phyloP scores from a whole-genome alignment of 2,797 vertebrate genomes.

The Chelmon rostratus region DNA sequence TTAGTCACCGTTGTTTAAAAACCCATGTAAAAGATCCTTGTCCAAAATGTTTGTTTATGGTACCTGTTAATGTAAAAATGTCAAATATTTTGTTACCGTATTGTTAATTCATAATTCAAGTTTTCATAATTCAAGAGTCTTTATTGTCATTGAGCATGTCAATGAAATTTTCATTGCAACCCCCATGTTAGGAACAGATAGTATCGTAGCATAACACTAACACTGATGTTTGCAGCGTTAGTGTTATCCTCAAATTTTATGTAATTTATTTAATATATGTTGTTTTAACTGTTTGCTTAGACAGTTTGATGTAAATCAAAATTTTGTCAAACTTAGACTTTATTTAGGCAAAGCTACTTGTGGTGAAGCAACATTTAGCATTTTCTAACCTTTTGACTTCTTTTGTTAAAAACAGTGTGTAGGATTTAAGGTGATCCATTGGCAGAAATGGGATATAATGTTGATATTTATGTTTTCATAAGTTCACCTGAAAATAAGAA shows the following conservation, averaged over 20 bases:
- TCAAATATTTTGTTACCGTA: neutral
- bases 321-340: neutral
- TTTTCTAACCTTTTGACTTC: neutral
- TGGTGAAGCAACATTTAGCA: neutral
- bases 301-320: neutral
- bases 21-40: neutral
- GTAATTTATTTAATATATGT: neutral
- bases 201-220: too few species aligned
- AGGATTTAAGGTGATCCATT: too few species aligned
- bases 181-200: too few species aligned
- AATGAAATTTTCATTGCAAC: too few species aligned
- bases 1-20: neutral
- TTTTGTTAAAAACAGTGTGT: neutral
- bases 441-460: too few species aligned
- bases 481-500: too few species aligned
- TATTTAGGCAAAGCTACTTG: neutral
- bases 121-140: too few species aligned
- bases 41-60: neutral
- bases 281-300: neutral
- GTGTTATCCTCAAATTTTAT: neutral
- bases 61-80: neutral
- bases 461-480: too few species aligned
- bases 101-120: too few species aligned
- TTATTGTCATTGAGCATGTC: too few species aligned
- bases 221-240: too few species aligned